A percentile compares a stretch with the other conserved stretches of the same genome.
Conservation (phyloP, 2,113 vertebrate species). For the Apeltes quadracus region DNA sequence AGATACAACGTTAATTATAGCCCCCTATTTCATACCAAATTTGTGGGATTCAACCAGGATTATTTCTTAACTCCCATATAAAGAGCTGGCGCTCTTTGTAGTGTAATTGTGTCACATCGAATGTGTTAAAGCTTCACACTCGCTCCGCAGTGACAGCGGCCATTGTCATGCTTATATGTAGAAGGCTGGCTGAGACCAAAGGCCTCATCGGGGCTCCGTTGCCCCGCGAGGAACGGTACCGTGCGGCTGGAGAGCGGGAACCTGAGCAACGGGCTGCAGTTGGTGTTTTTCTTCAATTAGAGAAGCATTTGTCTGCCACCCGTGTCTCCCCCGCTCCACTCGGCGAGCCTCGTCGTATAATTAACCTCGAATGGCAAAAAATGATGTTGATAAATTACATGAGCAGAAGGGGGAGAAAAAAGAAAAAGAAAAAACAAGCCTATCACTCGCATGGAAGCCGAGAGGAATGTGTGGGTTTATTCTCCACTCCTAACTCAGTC, state of each 20-base stretch:
- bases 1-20: conserved; percentile 67
- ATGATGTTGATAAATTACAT: conserved; percentile 83
- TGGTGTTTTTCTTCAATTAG: conserved; percentile 79
- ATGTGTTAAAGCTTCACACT: conserved; percentile 27
- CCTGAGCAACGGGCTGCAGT: conserved; percentile 61
- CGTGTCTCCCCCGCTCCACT: conserved; percentile 74
- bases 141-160: conserved; percentile 3
- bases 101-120: conserved; percentile 52
- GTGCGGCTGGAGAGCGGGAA: conserved; percentile 48
- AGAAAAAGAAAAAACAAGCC: conserved; percentile 67
- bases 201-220: not conserved
- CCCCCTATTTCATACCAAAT: conserved; percentile 74
- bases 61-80: conserved; percentile 41
- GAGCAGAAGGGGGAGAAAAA: conserved; percentile 60
- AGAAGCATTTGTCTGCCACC: conserved; percentile 77
- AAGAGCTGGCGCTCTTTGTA: conserved; percentile 43
- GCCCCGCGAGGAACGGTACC: not conserved
- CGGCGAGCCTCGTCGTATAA: conserved; percentile 76
- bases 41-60: conserved; percentile 70
- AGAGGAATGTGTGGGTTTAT: conserved; percentile 87
- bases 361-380: conserved; percentile 82
- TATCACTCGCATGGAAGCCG: conserved; percentile 75
- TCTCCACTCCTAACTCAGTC: conserved; percentile 90
- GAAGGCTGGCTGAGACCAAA: not conserved
- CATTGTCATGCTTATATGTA: conserved; percentile 14